phyloP scores from a whole-genome alignment of 2,797 vertebrate genomes.

The Helicolenus hilgendorfi region DNA sequence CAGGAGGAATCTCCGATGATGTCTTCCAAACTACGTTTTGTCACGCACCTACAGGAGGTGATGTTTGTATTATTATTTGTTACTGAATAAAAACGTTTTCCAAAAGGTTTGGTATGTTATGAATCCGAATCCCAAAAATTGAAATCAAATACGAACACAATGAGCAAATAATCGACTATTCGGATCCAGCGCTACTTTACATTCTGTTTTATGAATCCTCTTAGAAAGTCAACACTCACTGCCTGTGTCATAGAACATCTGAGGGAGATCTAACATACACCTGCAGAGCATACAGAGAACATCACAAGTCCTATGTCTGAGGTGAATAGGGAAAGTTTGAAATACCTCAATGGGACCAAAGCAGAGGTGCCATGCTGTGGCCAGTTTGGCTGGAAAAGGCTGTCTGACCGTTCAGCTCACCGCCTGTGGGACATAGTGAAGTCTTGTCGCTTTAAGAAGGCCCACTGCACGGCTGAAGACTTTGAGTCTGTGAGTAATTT shows the following conservation, averaged over 20 bases:
- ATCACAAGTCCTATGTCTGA: constrained; percentile 16
- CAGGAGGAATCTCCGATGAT: too few species aligned
- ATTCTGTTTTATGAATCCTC: constrained; percentile 55
- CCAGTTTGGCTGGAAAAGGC: constrained; percentile 62
- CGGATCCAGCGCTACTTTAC: constrained; percentile 8
- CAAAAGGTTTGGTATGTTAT: background rate
- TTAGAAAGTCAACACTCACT: constrained; percentile 40
- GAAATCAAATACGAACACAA: background rate
- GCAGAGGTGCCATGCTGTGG: constrained; percentile 42
- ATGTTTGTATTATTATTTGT: background rate
- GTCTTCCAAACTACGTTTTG: too few species aligned
- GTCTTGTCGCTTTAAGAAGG: constrained; percentile 79
- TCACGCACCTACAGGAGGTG: too few species aligned
- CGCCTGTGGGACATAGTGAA: constrained; percentile 80
- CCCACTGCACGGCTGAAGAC: constrained; percentile 77
- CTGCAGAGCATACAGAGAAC: constrained; percentile 37
- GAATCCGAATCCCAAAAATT: background rate
- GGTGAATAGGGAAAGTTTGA: constrained; percentile 47
- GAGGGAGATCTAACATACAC: constrained; percentile 34
- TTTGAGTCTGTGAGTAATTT: constrained; percentile 88
- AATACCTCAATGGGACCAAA: constrained; percentile 53
- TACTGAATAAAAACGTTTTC: background rate
- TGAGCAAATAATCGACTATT: background rate
- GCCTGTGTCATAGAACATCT: constrained; percentile 41
- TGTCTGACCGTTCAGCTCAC: constrained; percentile 52